Evolutionary conservation across 2,888 invertebrate genomes (phyloP).

Genomic region (Callyntrura guangdongensis): DNA sequence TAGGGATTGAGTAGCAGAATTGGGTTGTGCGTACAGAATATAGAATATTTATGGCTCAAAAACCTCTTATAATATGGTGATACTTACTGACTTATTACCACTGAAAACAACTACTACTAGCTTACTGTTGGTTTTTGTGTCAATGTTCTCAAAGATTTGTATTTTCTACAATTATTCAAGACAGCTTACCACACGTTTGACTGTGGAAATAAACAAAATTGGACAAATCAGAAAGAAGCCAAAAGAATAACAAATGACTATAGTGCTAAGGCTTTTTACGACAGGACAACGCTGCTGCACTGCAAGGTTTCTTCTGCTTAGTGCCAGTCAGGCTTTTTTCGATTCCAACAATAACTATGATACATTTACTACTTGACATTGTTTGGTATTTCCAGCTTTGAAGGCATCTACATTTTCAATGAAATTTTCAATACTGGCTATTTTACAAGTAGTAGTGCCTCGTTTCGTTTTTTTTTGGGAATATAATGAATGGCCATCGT

Average conservation of each 20-base stretch:
- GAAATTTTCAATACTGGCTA: too few relatives aligned
- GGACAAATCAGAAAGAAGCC: neutral
- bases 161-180: slow-evolving; percentile 46
- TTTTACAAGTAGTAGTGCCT: too few relatives aligned
- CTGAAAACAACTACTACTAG: neutral
- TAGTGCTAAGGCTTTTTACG: too few relatives aligned
- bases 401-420: too few relatives aligned
- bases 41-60: neutral
- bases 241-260: neutral
- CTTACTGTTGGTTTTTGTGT: neutral
- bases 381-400: too few relatives aligned
- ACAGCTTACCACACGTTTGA: neutral
- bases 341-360: too few relatives aligned
- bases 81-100: neutral
- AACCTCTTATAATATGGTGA: neutral
- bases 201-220: neutral
- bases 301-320: too few relatives aligned
- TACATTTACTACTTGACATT: too few relatives aligned
- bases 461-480: neutral
- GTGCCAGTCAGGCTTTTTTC: too few relatives aligned
- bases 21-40: neutral
- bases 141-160: slow-evolving; percentile 32
- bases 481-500: too few relatives aligned
- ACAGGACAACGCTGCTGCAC: too few relatives aligned
- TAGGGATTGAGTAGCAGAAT: slow-evolving; percentile 32